These are phyloP conservation scores for Cheilosia variabilis DNA, from an alignment of 2,888 invertebrate genomes.

Conservation along the genomic window DNA sequence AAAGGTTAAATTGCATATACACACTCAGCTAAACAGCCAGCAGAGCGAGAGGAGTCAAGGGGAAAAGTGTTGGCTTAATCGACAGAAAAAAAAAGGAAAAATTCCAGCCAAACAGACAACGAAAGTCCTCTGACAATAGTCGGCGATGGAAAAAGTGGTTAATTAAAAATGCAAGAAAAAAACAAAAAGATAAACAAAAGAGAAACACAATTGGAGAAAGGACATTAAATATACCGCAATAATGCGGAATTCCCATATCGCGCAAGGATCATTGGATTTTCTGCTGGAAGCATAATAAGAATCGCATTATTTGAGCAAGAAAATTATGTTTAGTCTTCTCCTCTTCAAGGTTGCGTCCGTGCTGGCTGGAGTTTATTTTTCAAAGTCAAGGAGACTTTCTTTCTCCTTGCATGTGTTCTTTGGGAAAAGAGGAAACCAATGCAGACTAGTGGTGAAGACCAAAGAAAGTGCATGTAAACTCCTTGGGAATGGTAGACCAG, in stretches of 20 bases:
- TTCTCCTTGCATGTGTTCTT: too few relatives aligned
- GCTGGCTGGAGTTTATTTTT: not conserved
- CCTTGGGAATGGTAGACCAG: too few relatives aligned
- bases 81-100: constrained; percentile 21
- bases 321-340: not conserved
- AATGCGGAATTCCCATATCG: constrained; percentile 69
- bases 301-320: not conserved
- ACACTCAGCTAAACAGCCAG: constrained; percentile 2
- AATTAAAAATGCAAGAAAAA: constrained; percentile 57
- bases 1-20: constrained; percentile 49
- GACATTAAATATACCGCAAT: constrained; percentile 43
- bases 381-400: too few relatives aligned
- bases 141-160: constrained; percentile 55
- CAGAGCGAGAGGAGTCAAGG: constrained; percentile 35
- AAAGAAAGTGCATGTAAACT: too few relatives aligned
- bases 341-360: not conserved
- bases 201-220: constrained; percentile 27
- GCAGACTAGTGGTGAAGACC: too few relatives aligned
- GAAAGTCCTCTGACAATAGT: constrained; percentile 60
- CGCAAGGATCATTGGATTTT: constrained; percentile 28
- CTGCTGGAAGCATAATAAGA: constrained; percentile 10
- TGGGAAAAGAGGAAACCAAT: too few relatives aligned
- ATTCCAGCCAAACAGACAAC: constrained; percentile 31
- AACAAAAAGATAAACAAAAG: constrained; percentile 8
- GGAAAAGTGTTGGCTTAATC: constrained; percentile 53